phyloP scores from a whole-genome alignment of 2,797 vertebrate genomes.

The Emys orbicularis region DNA sequence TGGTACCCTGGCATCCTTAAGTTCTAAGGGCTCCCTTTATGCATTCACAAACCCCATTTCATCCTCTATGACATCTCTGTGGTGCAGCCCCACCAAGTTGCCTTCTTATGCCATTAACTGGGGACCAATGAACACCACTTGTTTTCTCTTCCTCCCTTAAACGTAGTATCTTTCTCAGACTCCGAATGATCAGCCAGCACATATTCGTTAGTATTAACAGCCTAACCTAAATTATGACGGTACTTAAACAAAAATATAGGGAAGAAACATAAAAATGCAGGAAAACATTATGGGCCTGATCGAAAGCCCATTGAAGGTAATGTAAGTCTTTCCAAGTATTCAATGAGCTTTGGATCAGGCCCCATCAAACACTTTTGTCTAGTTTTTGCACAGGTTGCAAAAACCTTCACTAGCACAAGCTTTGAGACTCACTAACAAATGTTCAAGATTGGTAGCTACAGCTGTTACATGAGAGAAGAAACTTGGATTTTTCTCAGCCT shows the following conservation, averaged over 20 bases:
- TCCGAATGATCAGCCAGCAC: not conserved
- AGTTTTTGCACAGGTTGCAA: not conserved
- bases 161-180: not conserved
- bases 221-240: not conserved
- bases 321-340: not conserved
- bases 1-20: not conserved
- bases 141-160: not conserved
- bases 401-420: not conserved
- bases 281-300: not conserved
- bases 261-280: not conserved
- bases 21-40: not conserved
- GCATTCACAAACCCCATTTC: not conserved
- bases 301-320: not conserved
- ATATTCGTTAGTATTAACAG: not conserved
- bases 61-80: not conserved
- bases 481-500: not conserved
- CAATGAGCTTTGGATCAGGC: not conserved
- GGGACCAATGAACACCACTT: not conserved
- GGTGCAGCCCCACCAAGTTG: not conserved
- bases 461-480: not conserved
- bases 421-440: not conserved
- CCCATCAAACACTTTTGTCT: not conserved
- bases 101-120: not conserved
- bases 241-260: not conserved
- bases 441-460: not conserved